These are phyloP conservation scores for Theristicus caerulescens DNA, from an alignment of 2,113 vertebrate species.

Conservation along the genomic window DNA sequence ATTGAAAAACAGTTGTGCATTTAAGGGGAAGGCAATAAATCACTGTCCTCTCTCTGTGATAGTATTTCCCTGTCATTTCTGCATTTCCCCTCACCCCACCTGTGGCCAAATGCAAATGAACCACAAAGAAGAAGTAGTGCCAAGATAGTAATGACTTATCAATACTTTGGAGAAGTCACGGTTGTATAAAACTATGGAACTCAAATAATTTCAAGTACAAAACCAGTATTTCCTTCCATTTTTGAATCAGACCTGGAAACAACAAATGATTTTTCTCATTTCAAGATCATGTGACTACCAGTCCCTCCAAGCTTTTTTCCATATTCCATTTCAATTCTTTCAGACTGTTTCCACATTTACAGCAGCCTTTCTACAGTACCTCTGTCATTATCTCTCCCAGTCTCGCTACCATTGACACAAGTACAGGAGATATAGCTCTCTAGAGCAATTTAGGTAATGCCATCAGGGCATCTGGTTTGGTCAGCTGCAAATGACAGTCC, in stretches of 20 bases:
- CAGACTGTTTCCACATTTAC: background rate
- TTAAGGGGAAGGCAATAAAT: background rate
- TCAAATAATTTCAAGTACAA: background rate
- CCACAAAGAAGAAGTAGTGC: background rate
- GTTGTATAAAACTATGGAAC: background rate
- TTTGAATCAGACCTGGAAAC: background rate
- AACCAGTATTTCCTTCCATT: background rate
- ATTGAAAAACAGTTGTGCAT: background rate
- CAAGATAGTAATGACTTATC: background rate
- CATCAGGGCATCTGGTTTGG: background rate
- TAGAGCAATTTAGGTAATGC: background rate
- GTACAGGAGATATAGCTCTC: background rate
- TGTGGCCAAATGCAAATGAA: background rate
- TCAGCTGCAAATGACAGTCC: background rate
- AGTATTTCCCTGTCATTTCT: background rate
- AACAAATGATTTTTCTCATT: background rate
- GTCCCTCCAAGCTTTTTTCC: background rate
- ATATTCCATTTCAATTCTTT: background rate
- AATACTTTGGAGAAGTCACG: background rate
- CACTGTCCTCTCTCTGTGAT: background rate
- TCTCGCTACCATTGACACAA: background rate
- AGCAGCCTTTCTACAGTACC: background rate
- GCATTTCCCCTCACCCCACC: background rate
- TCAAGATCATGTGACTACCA: background rate
- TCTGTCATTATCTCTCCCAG: background rate